Conservation (phyloP, 2,797 vertebrate genomes). For the Propithecus deckenii region DNA sequence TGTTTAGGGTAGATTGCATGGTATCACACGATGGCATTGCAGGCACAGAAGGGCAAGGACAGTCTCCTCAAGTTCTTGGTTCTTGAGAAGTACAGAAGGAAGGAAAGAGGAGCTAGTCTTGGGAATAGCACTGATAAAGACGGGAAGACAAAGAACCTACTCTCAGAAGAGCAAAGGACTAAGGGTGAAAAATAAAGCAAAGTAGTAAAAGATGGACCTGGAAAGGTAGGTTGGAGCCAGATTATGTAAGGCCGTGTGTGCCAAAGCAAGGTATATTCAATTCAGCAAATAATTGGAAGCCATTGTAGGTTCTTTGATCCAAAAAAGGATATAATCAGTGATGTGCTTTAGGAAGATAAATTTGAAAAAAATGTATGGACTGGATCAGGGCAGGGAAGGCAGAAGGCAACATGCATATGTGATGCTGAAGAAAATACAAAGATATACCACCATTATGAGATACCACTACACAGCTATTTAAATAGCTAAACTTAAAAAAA, state of each 20-base stretch:
- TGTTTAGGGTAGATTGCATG: background rate
- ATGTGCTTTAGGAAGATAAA: conserved; percentile 3
- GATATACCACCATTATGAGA: background rate
- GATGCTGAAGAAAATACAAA: background rate
- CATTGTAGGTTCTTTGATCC: background rate
- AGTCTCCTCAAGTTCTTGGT: background rate
- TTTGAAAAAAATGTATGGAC: background rate
- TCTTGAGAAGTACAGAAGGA: background rate
- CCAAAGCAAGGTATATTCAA: background rate
- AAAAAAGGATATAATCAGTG: background rate
- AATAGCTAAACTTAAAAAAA: background rate
- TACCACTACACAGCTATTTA: background rate
- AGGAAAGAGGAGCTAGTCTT: background rate
- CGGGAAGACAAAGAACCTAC: background rate
- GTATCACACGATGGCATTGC: background rate
- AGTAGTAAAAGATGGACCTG: background rate
- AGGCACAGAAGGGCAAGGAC: background rate
- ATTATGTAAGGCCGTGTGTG: background rate
- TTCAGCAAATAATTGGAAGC: background rate
- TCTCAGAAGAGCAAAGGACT: background rate
- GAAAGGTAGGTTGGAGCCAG: background rate
- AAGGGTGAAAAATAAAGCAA: background rate
- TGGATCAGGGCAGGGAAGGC: background rate
- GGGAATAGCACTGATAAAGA: background rate
- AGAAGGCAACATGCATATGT: background rate